Percentiles rank a stretch among this genome's conserved stretches.
Evolutionary conservation across 2,888 invertebrate species (phyloP).

Genomic region (Polydrusus pterygomalis): DNA sequence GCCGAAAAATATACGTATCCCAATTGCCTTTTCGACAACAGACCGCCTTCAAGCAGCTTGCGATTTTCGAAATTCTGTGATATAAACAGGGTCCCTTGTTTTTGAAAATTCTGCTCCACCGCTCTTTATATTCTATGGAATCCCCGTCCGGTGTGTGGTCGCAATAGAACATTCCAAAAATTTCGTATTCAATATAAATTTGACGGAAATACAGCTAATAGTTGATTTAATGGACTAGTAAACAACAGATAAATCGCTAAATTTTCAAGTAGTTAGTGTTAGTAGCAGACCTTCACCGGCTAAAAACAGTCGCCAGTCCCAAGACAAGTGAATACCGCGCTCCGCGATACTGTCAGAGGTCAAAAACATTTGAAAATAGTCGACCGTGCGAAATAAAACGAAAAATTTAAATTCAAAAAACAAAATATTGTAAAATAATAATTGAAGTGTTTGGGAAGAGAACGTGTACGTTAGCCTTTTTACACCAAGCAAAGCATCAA

Average conservation of each 20-base stretch:
- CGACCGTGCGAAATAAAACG: slow-evolving; percentile 26
- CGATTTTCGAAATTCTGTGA: slow-evolving; percentile 52
- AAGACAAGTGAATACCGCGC: slow-evolving; percentile 31
- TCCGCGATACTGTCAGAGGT: slow-evolving; percentile 20
- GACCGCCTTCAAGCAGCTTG: slow-evolving; percentile 32
- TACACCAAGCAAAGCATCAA: slow-evolving; percentile 4
- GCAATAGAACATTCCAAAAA: too few species aligned
- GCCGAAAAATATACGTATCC: slow-evolving; percentile 41
- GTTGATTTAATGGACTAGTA: too few species aligned
- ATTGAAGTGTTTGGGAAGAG: too few species aligned
- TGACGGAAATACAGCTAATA: neutral
- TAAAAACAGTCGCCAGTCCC: slow-evolving; percentile 7
- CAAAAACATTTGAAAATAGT: slow-evolving; percentile 43
- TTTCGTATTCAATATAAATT: too few species aligned
- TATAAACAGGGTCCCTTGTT: slow-evolving; percentile 55
- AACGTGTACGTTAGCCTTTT: too few species aligned
- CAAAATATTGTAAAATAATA: neutral
- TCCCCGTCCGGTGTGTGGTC: neutral
- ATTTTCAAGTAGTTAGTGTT: neutral
- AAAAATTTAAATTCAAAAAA: neutral
- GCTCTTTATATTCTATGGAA: slow-evolving; percentile 37
- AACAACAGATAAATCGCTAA: too few species aligned
- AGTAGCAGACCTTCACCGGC: slow-evolving; percentile 12
- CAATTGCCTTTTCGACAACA: slow-evolving; percentile 37
- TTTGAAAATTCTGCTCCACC: slow-evolving; percentile 24